Evolutionary conservation across 2,113 vertebrate species (phyloP).

Genomic region (Synchiropus splendidus): DNA sequence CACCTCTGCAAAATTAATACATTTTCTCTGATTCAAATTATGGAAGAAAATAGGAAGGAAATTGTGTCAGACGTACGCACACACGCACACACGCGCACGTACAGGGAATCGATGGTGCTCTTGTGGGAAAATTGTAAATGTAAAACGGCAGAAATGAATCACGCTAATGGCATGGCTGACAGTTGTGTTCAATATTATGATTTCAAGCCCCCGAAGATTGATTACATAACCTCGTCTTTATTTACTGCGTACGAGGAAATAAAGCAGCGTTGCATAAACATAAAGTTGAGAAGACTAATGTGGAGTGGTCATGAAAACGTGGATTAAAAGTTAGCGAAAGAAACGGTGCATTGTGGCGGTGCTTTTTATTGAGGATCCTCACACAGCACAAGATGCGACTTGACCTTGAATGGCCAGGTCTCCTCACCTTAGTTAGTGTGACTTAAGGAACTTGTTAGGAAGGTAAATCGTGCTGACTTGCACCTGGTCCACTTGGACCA

Average conservation of each 20-base stretch:
- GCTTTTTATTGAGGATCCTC: too few species aligned
- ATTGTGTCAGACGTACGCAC: conserved; percentile 57
- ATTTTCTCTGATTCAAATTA: conserved; percentile 71
- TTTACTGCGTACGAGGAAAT: conserved; percentile 61
- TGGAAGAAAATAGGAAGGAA: conserved; percentile 67
- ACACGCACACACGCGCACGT: conserved; percentile 8
- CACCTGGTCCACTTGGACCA: too few species aligned
- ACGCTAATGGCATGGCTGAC: conserved; percentile 73
- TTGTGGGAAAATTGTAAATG: conserved; percentile 71
- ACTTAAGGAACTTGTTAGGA: too few species aligned
- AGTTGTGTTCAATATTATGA: conserved; percentile 73
- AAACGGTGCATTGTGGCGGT: too few species aligned
- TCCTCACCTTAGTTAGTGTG: too few species aligned
- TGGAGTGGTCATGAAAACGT: too few species aligned
- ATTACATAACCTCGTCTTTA: conserved; percentile 70
- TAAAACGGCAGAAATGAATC: conserved; percentile 74
- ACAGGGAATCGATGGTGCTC: conserved; percentile 65
- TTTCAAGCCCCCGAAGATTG: conserved; percentile 72
- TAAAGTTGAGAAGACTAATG: background rate
- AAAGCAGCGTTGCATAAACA: conserved; percentile 48
- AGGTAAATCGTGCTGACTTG: too few species aligned
- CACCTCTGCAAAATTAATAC: conserved; percentile 66
- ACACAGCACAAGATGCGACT: too few species aligned
- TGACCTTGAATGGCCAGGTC: too few species aligned
- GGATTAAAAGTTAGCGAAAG: too few species aligned